These are phyloP conservation scores for Miichthys miiuy DNA, from an alignment of 2,797 vertebrate species.

Conservation along the genomic window DNA sequence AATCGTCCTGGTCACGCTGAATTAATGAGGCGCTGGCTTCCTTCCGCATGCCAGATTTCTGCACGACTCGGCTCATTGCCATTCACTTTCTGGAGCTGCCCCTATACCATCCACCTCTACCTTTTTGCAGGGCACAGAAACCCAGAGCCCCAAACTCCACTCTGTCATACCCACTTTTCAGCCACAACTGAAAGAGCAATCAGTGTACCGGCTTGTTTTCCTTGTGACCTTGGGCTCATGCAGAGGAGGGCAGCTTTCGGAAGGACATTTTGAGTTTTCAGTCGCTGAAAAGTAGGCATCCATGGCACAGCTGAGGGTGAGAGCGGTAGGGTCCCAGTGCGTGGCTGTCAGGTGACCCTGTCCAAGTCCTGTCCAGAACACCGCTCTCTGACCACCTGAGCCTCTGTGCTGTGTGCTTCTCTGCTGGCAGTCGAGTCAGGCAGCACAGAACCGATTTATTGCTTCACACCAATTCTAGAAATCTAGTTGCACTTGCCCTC, in stretches of 20 bases:
- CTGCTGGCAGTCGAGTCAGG: constrained; percentile 43
- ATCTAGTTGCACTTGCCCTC: constrained; percentile 52
- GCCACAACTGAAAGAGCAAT: constrained; percentile 15
- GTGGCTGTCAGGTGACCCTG: constrained; percentile 28
- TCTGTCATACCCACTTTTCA: not conserved
- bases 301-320: constrained; percentile 28
- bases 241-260: not conserved
- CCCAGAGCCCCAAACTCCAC: not conserved
- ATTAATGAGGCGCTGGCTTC: constrained; percentile 67
- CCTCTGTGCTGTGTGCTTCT: constrained; percentile 44
- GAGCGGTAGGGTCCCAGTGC: constrained; percentile 26
- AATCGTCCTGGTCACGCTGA: constrained; percentile 62
- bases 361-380: constrained; percentile 43
- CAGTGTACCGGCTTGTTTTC: constrained; percentile 28
- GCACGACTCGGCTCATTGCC: constrained; percentile 62
- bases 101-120: constrained; percentile 3
- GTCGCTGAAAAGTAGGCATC: constrained; percentile 17
- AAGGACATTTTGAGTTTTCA: constrained; percentile 23
- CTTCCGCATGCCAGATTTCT: constrained; percentile 64
- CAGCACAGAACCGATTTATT: constrained; percentile 65
- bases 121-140: not conserved
- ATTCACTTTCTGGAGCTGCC: constrained; percentile 30
- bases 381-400: constrained; percentile 67
- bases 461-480: constrained; percentile 74
- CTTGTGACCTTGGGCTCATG: constrained; percentile 54